Evolutionary conservation across 2,888 invertebrate genomes (phyloP), one percentile per base, ranked within the genome.

Genomic region (Zhuqinia jingwanae): DNA sequence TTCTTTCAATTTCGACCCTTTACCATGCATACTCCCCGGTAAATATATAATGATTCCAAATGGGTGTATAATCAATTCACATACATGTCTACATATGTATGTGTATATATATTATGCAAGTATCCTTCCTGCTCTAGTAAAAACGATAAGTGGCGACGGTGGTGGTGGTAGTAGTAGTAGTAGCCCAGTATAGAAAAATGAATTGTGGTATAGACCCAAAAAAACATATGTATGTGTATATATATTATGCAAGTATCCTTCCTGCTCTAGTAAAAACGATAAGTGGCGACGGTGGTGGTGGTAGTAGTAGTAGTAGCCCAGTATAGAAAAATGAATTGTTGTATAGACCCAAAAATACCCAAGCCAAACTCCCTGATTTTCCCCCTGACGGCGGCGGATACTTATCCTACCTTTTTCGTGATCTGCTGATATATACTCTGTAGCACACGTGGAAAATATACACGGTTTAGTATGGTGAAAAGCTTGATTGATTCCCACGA

Each of bases 401-500:
- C 30, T 77, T 22, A n/a, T 45, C 13, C 53, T n/a, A n/a, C n/a
- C n/a, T 30, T n/a, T 50, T 65, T 50, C 65, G 36, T 36, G 36
- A 36, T 36, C n/a, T n/a, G n/a, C n/a, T n/a, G n/a, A n/a, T n/a
- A n/a, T n/a, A n/a, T n/a, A 79, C 58, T 25, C 81, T 50, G 47
- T 20, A 22, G 47, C 60, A 58, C 75, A 75, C 60, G 82, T 82
- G 82, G 60, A 50, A 42, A 36, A 53, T 27, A 76, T 45, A 30
- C 5, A 45, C 30, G 27, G 45, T 73, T 45, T 45, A 11, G 53
- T 65, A 5, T 80, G 80, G 68, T 68, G 80, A 80, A 83, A 83
- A 77, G 53, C 77, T 56, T 83, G 83, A 83, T 83, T 83, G 83
- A 83, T 83, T 83, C 83, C 77, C 77, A 76, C 75, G 76, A 83